Base-by-base conservation (phyloP, 2,888 invertebrate genomes). In the Seira musarum region DNA sequence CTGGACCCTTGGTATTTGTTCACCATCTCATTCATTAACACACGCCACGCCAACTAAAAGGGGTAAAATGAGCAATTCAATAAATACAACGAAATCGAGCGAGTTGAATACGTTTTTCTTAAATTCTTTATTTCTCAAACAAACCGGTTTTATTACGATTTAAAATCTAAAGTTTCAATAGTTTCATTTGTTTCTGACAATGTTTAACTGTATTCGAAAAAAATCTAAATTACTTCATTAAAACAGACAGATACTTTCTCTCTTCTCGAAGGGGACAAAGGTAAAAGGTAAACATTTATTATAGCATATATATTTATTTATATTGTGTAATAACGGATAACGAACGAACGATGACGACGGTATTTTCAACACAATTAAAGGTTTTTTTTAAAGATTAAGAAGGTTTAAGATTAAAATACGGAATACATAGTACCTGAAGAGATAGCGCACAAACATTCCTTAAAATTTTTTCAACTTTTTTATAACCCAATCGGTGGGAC, bases 401-500 rank as follows among this genome's bases (percentile, higher is more conserved):
- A 13, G 53, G 53, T 53, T 30, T 30, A 30, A n/a, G 40, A 40
- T n/a, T n/a, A 6, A 53, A 8, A 53, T 53, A 53, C 53, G n/a
- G 17, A 53, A 17, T 53, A 53, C 17, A 53, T 53, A 53, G 53
- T 53, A 53, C 53, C 53, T 53, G 53, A 8, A 53, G 53, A 53
- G 53, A 53, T 53, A 53, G 53, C 53, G 53, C 53, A 53, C 17
- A 53, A 17, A 13, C 53, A n/a, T 53, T 15, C 53, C 15, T 53
- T 13, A 40, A 40, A 6, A 40, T 17, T n/a, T n/a, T 53, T 30
- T 13, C 46, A 25, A 46, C 15, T 57, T 24, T n/a, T 70, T 89
- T 91, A 94, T 92, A 94, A 92, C 88, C 94, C 94, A 88, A 95
- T 94, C 83, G 96, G 95, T 88, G 96, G 95, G 88, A 96, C 95